A percentile compares a stretch with the other conserved stretches of the same genome.
These are phyloP conservation scores for Achatina immaculata DNA, from an alignment of 1,140 invertebrate species.

Conservation along the genomic window DNA sequence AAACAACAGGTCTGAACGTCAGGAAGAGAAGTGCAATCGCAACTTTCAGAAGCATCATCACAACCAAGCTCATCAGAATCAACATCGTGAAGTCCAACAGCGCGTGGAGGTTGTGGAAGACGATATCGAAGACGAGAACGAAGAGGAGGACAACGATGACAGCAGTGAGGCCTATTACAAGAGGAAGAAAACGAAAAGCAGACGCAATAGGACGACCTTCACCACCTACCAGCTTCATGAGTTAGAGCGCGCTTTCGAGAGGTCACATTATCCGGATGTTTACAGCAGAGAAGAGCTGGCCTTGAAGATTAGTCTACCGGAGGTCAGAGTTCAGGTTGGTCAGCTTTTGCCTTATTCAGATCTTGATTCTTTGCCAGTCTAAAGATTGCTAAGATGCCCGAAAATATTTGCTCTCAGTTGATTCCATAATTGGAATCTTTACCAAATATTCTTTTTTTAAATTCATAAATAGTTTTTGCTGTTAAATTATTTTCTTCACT, in stretches of 20 bases:
- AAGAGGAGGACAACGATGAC: constrained; percentile 35
- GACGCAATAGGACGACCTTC: constrained; percentile 97
- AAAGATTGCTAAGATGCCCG: no score
- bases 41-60: neutral
- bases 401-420: no score
- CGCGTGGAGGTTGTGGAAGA: neutral
- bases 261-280: constrained; percentile 96
- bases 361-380: no score
- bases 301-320: constrained; percentile 95
- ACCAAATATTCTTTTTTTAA: no score
- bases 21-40: no score
- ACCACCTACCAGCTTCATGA: constrained; percentile 92
- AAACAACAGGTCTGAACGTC: no score
- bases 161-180: constrained; percentile 36
- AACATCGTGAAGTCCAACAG: neutral
- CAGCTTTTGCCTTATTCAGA: neutral
- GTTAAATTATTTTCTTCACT: no score
- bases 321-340: constrained; percentile 91
- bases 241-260: constrained; percentile 85
- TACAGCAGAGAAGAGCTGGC: constrained; percentile 96
- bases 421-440: no score
- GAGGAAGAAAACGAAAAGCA: constrained; percentile 82
- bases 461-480: no score
- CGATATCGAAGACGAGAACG: constrained; percentile 15
- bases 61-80: neutral